phyloP scores from a whole-genome alignment of 2,888 invertebrate species.

The Sinopyrophorus schimmeli region DNA sequence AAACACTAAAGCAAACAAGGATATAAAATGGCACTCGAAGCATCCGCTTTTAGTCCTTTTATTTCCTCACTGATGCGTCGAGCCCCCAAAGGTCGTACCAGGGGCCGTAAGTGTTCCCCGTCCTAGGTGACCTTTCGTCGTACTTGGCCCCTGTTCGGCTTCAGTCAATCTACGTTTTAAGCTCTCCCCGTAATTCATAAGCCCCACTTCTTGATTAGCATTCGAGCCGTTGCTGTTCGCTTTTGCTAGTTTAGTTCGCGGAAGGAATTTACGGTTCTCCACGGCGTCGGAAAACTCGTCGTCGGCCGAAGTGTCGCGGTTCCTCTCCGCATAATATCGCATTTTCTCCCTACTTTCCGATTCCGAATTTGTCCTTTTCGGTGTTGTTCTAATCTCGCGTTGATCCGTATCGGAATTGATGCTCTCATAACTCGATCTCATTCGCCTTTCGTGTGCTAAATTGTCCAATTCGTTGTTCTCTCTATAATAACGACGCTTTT shows the following conservation, averaged over 20 bases:
- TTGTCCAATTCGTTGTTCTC: slow-evolving; percentile 40
- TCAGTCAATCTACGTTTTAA: slow-evolving; percentile 54
- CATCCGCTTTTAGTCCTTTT: slow-evolving; percentile 3
- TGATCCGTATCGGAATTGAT: slow-evolving; percentile 48
- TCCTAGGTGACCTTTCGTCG: slow-evolving; percentile 59
- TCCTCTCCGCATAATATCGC: slow-evolving; percentile 42
- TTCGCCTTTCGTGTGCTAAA: slow-evolving; percentile 40
- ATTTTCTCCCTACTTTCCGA: slow-evolving; percentile 43
- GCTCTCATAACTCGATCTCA: slow-evolving; percentile 51
- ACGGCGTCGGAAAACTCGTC: slow-evolving; percentile 51
- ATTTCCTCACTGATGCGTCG: slow-evolving; percentile 64
- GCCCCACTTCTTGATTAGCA: slow-evolving; percentile 47
- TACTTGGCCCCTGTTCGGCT: slow-evolving; percentile 51
- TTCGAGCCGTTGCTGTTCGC: slow-evolving; percentile 54
- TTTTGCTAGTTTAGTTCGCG: slow-evolving; percentile 71
- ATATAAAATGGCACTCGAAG: slow-evolving; percentile 24
- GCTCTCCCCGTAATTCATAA: slow-evolving; percentile 55
- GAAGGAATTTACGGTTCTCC: slow-evolving; percentile 64
- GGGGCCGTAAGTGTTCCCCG: slow-evolving; percentile 78
- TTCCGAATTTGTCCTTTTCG: slow-evolving; percentile 39
- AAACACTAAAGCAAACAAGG: slow-evolving; percentile 29
- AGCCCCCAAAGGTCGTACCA: slow-evolving; percentile 89
- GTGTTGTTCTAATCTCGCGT: slow-evolving; percentile 33
- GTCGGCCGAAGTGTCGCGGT: slow-evolving; percentile 51
- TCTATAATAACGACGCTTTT: slow-evolving; percentile 46